These are phyloP conservation scores for Allygus modestus DNA, from an alignment of 2,888 invertebrate species.

Conservation along the genomic window DNA sequence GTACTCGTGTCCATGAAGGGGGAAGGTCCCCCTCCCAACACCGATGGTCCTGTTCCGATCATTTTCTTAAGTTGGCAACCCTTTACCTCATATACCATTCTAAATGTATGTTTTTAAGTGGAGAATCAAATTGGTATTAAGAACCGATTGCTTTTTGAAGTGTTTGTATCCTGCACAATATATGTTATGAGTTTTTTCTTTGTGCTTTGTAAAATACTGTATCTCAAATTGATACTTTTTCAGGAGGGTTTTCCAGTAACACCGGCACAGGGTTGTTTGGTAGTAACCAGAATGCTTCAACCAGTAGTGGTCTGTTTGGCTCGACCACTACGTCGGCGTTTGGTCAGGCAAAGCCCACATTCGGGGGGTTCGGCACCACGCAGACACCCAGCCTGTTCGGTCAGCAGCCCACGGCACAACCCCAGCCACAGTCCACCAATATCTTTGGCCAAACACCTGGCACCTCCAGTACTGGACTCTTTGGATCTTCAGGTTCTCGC, in stretches of 20 bases:
- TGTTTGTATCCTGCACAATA: too few relatives aligned
- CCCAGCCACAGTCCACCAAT: constrained; percentile 74
- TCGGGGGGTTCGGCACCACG: constrained; percentile 80
- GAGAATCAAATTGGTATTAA: too few relatives aligned
- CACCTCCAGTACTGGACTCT: constrained; percentile 75
- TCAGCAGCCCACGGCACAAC: constrained; percentile 74
- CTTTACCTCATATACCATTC: too few relatives aligned
- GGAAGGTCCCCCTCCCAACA: too few relatives aligned
- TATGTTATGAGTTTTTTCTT: too few relatives aligned
- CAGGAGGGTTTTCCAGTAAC: constrained; percentile 73
- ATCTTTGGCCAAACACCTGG: constrained; percentile 77
- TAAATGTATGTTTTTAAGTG: too few relatives aligned
- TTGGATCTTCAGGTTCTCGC: constrained; percentile 72
- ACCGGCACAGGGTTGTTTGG: constrained; percentile 74
- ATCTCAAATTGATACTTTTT: too few relatives aligned
- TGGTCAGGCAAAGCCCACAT: constrained; percentile 80
- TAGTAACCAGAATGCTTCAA: constrained; percentile 75
- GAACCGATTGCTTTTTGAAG: too few relatives aligned
- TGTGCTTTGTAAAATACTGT: too few relatives aligned
- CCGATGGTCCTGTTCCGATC: too few relatives aligned
- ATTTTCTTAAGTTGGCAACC: too few relatives aligned
- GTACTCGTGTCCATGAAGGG: too few relatives aligned
- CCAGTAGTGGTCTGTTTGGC: constrained; percentile 80
- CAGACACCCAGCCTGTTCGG: constrained; percentile 80
- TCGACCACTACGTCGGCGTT: constrained; percentile 79